Evolutionary conservation across 2,888 invertebrate genomes (phyloP), one percentile per base, ranked within the genome.

Genomic region (Andricus quercusramuli): DNA sequence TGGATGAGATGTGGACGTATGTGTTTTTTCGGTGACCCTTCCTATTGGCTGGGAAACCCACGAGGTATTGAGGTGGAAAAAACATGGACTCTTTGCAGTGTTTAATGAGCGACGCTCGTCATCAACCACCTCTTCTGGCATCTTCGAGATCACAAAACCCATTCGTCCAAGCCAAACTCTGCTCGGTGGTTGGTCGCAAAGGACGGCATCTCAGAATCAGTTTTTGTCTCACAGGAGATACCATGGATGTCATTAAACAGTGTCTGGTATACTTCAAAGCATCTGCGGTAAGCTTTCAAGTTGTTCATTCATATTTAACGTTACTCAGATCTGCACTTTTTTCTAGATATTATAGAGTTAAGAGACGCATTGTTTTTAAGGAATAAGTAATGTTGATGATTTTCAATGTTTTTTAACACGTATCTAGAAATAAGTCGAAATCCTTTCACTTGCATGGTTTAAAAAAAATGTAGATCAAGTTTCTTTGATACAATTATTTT

Each of bases 201-300:
- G 96, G 96, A 86, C 94, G 97, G 85, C 97, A 97, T 91, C 94
- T 97, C 84, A 97, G 97, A 25, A 97, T 97, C 88, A 97, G 97
- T 78, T 97, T 98, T 93, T 97, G 97, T 91, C 95, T 97, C 82
- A 97, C 97, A 70, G 97, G 97, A 79, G 97, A 97, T 93, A 97
- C 97, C 82, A 97, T 98, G 97, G 97, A 98, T 92, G 97, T 97
- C 88, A 97, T 98, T 91, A 97, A 98, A 92, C 97, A 98, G 94
- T 97, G 97, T 93, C 95, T 98, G 90, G 98, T 98, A 89, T 97
- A 97, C 94, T 95, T 97, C 91, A 98, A 97, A 93, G 97, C 97
- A 64, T 97, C 97, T 93, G 97, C 97, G 96, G 98, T 98, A 94
- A 96, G 97, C 84, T 81, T 22, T 79, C 66, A 68, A 78, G 78